phyloP scores from a whole-genome alignment of 2,888 invertebrate species.

The Tigriopus californicus region DNA sequence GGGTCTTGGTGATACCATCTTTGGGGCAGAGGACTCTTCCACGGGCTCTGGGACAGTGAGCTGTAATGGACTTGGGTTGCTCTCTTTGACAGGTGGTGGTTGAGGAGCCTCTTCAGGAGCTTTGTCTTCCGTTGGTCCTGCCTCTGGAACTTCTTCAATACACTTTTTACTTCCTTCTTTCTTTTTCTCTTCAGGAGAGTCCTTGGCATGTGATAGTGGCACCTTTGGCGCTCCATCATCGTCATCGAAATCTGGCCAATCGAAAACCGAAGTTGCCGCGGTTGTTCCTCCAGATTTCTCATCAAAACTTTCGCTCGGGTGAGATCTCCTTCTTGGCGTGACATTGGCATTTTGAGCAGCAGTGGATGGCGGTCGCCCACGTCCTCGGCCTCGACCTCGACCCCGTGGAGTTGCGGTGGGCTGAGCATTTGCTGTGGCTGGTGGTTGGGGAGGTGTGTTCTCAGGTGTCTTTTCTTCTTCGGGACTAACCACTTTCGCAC shows the following conservation, averaged over 20 bases:
- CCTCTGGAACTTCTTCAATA: no score
- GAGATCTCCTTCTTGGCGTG: not conserved
- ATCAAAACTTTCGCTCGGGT: not conserved
- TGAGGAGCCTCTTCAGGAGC: not conserved
- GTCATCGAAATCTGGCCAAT: not conserved
- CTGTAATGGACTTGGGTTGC: no score
- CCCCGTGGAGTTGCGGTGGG: not conserved
- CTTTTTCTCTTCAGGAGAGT: no score
- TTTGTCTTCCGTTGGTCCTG: not conserved
- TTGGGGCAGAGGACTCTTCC: not conserved
- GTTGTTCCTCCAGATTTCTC: conserved; percentile 12
- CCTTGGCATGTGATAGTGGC: no score
- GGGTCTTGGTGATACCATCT: conserved; percentile 12
- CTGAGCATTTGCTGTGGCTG: conserved; percentile 8
- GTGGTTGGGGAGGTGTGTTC: not conserved
- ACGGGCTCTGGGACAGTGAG: not conserved
- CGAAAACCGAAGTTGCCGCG: not conserved
- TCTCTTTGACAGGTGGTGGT: not conserved
- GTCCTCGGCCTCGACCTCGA: conserved; percentile 13
- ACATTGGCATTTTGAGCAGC: not conserved
- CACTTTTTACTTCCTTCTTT: no score
- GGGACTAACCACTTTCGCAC: conserved; percentile 6
- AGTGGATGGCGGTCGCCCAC: conserved; percentile 7
- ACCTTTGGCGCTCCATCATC: not conserved
- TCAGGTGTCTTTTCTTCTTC: not conserved